These are phyloP conservation scores for Lagenorhynchus albirostris DNA, from an alignment of 2,113 vertebrate species.

Conservation along the genomic window DNA sequence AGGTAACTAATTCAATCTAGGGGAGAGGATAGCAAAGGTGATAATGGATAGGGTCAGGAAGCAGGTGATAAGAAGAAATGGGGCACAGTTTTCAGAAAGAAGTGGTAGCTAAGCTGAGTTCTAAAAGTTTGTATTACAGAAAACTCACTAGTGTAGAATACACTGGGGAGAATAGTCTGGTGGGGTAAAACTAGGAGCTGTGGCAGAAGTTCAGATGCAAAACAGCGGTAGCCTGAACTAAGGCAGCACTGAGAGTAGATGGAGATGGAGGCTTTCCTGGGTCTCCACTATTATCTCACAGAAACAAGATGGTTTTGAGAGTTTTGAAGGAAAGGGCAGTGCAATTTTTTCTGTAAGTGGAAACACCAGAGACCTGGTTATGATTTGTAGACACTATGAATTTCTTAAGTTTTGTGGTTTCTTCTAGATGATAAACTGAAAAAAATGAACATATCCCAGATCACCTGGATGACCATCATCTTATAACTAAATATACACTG, in stretches of 20 bases:
- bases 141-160: neutral
- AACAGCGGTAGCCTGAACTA: neutral
- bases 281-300: neutral
- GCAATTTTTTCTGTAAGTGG: neutral
- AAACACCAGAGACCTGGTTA: neutral
- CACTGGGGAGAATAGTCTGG: neutral
- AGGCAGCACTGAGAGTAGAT: neutral
- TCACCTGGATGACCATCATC: neutral
- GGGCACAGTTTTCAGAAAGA: neutral
- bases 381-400: neutral
- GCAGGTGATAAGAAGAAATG: neutral
- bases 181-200: neutral
- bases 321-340: neutral
- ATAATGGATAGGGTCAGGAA: neutral
- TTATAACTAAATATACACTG: neutral
- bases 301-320: neutral
- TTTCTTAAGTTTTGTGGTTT: constrained; percentile 18
- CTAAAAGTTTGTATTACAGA: neutral
- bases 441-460: neutral
- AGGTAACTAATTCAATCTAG: neutral
- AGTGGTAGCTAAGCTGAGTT: neutral
- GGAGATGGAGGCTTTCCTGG: neutral
- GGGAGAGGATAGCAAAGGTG: neutral
- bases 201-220: neutral
- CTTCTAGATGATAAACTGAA: neutral